Evolutionary conservation across 2,888 invertebrate species (phyloP).

Genomic region (Neoitamus cyanurus): DNA sequence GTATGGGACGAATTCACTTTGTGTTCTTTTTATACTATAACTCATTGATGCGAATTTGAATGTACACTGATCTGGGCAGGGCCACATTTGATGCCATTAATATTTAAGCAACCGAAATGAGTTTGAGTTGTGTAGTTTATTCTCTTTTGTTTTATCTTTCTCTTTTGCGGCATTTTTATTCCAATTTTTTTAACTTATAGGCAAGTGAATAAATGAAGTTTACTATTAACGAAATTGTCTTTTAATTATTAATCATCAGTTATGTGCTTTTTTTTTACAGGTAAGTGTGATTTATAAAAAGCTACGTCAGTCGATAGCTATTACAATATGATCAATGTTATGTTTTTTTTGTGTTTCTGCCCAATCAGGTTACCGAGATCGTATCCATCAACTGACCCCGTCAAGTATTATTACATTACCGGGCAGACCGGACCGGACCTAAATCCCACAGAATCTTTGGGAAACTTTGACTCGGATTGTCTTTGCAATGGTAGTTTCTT

Average conservation of each 20-base stretch:
- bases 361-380: too few species aligned
- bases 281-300: too few species aligned
- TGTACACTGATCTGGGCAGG: neutral
- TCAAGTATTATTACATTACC: too few species aligned
- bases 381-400: too few species aligned
- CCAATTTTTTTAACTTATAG: slow-evolving; percentile 25
- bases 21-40: neutral
- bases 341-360: too few species aligned
- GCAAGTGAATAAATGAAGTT: slow-evolving; percentile 10
- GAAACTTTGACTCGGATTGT: too few species aligned
- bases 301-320: too few species aligned
- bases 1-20: neutral
- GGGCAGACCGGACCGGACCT: too few species aligned
- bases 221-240: neutral
- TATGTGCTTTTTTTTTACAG: too few species aligned
- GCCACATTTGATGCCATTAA: slow-evolving; percentile 12
- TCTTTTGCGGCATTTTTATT: neutral
- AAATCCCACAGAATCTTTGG: too few species aligned
- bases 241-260: neutral
- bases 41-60: neutral
- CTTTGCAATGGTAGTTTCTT: too few species aligned
- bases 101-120: neutral
- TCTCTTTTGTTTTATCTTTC: neutral
- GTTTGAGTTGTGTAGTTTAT: neutral
- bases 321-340: too few species aligned